phyloP scores from a whole-genome alignment of 1,140 invertebrate genomes.

The Meloidogyne chitwoodi region DNA sequence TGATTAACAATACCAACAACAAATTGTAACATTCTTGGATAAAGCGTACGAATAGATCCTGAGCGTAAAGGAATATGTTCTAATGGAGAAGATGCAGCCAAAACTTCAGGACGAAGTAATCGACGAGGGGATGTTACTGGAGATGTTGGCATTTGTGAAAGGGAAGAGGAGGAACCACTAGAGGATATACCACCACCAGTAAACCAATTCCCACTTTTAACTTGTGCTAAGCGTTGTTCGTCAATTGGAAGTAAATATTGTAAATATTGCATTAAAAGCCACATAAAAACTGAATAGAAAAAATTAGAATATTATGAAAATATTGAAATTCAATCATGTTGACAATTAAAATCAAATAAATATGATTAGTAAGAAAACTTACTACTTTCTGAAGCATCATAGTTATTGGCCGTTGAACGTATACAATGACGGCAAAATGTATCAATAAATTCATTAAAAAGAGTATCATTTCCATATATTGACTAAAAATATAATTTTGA shows the following conservation, averaged over 20 bases:
- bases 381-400: slow-evolving; percentile 22
- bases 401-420: slow-evolving; percentile 4
- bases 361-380: background rate
- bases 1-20: slow-evolving; percentile 22
- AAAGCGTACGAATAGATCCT: slow-evolving; percentile 21
- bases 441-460: slow-evolving; percentile 28
- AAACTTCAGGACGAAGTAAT: slow-evolving; percentile 27
- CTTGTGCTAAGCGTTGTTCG: slow-evolving; percentile 11
- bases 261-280: slow-evolving; percentile 26
- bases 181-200: background rate
- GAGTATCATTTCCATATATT: slow-evolving; percentile 26
- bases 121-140: slow-evolving; percentile 23
- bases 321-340: too few relatives aligned
- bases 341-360: too few relatives aligned
- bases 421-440: slow-evolving; percentile 18
- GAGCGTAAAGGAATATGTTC: slow-evolving; percentile 24
- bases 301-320: too few relatives aligned
- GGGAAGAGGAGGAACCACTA: background rate
- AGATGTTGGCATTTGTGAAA: slow-evolving; percentile 1
- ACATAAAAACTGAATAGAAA: slow-evolving; percentile 21
- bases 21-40: slow-evolving; percentile 28
- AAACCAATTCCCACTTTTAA: slow-evolving; percentile 29
- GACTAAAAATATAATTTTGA: slow-evolving; percentile 18
- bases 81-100: slow-evolving; percentile 19
- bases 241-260: slow-evolving; percentile 26